Percentiles rank a stretch among this genome's conserved stretches.
phyloP scores from a whole-genome alignment of 2,797 vertebrate genomes.

The Cryptoprocta ferox region DNA sequence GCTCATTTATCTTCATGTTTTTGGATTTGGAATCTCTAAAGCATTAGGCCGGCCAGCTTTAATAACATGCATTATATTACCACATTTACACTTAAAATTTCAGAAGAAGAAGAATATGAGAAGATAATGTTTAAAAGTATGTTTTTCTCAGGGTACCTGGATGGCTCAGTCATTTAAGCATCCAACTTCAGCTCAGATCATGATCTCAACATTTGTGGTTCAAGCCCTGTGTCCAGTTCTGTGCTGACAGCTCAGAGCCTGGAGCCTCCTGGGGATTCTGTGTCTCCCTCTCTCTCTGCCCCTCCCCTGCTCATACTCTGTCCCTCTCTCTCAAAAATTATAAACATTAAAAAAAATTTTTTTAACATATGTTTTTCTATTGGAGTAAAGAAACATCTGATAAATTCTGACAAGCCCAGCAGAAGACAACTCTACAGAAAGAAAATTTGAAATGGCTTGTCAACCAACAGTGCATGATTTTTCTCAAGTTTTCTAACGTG shows the following conservation, averaged over 20 bases:
- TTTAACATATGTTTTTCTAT: conserved; percentile 42
- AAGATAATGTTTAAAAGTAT: conserved; percentile 67
- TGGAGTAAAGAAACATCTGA: conserved; percentile 71
- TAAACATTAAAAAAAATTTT: neutral
- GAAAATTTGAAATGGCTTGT: conserved; percentile 74
- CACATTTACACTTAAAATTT: neutral
- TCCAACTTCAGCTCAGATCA: no score
- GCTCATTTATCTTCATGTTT: neutral
- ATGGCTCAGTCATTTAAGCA: no score
- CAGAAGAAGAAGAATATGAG: conserved; percentile 45
- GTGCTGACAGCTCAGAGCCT: no score
- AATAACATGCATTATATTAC: neutral
- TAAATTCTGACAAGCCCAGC: conserved; percentile 46
- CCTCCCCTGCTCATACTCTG: no score
- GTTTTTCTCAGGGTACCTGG: no score
- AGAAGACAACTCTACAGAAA: conserved; percentile 76
- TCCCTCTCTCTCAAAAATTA: no score
- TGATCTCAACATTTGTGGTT: no score
- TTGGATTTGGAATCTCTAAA: neutral
- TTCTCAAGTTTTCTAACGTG: conserved; percentile 73
- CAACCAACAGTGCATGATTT: conserved; percentile 77
- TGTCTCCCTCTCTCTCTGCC: no score
- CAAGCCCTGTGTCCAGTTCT: no score
- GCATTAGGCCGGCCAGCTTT: neutral
- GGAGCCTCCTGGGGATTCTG: no score